Conservation (phyloP, 1,140 invertebrate genomes). For the Drosophila ercepeae region DNA sequence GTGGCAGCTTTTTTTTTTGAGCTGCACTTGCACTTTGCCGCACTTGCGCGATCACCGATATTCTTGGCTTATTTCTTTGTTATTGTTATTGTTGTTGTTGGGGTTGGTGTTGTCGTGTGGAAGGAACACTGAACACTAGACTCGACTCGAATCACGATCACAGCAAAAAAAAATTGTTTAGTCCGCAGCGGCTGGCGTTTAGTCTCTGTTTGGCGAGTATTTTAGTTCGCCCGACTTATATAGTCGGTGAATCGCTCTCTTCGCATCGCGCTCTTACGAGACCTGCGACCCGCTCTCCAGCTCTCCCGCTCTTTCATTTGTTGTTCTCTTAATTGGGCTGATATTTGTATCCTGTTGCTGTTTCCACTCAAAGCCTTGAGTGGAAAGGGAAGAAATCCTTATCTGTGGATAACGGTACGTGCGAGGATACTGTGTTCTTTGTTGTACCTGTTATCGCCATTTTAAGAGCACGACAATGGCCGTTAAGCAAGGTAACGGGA, state of each 20-base stretch:
- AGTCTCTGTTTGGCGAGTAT: slow-evolving; percentile 7
- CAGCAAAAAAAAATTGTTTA: slow-evolving; percentile 15
- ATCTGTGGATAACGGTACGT: too few species aligned
- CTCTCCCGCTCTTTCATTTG: not conserved
- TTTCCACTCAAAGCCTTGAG: too few species aligned
- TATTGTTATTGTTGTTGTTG: not conserved
- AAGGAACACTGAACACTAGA: slow-evolving; percentile 18
- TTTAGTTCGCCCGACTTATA: slow-evolving; percentile 35
- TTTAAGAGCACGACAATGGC: slow-evolving; percentile 53
- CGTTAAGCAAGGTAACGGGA: slow-evolving; percentile 18
- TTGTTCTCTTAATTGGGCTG: not conserved
- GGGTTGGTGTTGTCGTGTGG: too few species aligned
- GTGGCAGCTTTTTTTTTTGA: slow-evolving; percentile 4
- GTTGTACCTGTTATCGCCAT: slow-evolving; percentile 37
- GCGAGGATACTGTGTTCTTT: not conserved
- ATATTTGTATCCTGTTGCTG: too few species aligned
- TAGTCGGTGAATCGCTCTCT: slow-evolving; percentile 34
- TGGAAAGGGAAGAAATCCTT: too few species aligned
- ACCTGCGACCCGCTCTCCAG: not conserved
- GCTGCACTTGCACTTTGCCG: slow-evolving; percentile 42
- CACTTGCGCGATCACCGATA: slow-evolving; percentile 11
- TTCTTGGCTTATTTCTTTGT: slow-evolving; percentile 2
- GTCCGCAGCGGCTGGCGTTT: slow-evolving; percentile 3
- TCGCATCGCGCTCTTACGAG: not conserved
- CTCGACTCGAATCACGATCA: slow-evolving; percentile 3